Base-by-base conservation (phyloP, 2,113 vertebrate genomes). In the Dermatemys mawii region DNA sequence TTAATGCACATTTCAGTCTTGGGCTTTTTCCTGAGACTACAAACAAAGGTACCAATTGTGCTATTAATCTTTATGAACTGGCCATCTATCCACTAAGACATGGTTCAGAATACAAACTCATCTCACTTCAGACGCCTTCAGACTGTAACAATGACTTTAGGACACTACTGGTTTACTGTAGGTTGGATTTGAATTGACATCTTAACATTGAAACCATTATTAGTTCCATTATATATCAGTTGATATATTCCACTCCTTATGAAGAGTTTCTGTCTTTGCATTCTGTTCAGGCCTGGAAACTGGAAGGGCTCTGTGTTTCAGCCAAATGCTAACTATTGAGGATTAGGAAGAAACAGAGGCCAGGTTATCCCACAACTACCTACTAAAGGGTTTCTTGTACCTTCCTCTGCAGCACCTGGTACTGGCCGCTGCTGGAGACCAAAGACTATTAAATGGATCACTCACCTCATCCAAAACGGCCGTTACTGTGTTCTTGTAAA, bases 291-390 rank as follows among this genome's bases (percentile, higher is more conserved):
- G 5, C n/a, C n/a, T 78, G 22, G 27, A 87, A 90, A 83, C 6
- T 60, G 24, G 89, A 87, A 12, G 9, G 8, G 13, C 5, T 3
- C 11, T 75, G 81, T 51, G 26, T 63, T 75, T 86, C 90, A 50
- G 75, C 81, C 8, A 86, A 48, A 3, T 1, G 86, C 5, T 88
- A 2, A 0, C 2, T 57, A 53, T 0, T 0, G 51, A 46, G 13
- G 79, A n/a, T n/a, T 84, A 32, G 70, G 55, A 46, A 88, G 84
- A 81, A 49, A 13, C 79, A 46, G 46, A 48, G 50, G 38, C 49
- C 70, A 9, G 5, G 0, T 75, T 38, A 27, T 19, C 9, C 2
- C 14, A 14, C 10, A 49, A 27, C 46, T 12, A 50, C 24, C 84
- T 67, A 2, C 4, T 84, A 22, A 3, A 19, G 3, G 2, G 17